Conservation (phyloP, 2,797 vertebrate species). For the Epinephelus awoara region DNA sequence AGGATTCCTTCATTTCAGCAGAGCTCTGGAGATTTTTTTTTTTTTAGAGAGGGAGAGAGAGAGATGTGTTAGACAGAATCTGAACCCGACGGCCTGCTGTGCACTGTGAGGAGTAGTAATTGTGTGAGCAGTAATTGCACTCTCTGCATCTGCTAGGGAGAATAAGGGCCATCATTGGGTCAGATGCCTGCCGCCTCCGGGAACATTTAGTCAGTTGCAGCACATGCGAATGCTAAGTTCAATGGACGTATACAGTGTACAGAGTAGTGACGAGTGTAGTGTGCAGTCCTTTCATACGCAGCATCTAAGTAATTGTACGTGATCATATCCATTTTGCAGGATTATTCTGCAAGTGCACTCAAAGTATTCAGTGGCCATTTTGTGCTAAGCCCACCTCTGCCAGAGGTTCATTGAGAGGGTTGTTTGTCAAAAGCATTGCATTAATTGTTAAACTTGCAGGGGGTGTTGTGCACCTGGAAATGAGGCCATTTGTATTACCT, state of each 20-base stretch:
- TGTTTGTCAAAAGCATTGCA: slow-evolving; percentile 62
- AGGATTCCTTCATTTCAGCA: slow-evolving; percentile 27
- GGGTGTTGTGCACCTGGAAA: slow-evolving; percentile 63
- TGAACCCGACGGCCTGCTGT: slow-evolving; percentile 47
- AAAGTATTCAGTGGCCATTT: slow-evolving; percentile 17
- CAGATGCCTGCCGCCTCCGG: slow-evolving; percentile 47
- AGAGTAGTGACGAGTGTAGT: not conserved
- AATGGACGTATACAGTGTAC: slow-evolving; percentile 6
- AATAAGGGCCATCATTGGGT: slow-evolving; percentile 59
- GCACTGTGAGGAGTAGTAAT: slow-evolving; percentile 63
- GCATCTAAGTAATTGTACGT: not conserved
- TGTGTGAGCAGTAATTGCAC: slow-evolving; percentile 73
- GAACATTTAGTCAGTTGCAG: slow-evolving; percentile 30
- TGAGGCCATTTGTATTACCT: slow-evolving; percentile 66
- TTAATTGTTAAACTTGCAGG: slow-evolving; percentile 68
- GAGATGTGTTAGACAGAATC: slow-evolving; percentile 32
- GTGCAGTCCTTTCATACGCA: not conserved
- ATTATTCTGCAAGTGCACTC: slow-evolving; percentile 9
- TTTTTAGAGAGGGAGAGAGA: not conserved
- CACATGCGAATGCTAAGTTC: slow-evolving; percentile 24
- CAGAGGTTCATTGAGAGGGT: slow-evolving; percentile 50
- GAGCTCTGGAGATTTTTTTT: slow-evolving; percentile 18
- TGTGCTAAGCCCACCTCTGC: slow-evolving; percentile 26
- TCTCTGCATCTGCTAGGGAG: slow-evolving; percentile 69
- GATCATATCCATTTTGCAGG: slow-evolving; percentile 1